Evolutionary conservation across 2,113 vertebrate genomes (phyloP).

Genomic region (Elanus axillaris): DNA sequence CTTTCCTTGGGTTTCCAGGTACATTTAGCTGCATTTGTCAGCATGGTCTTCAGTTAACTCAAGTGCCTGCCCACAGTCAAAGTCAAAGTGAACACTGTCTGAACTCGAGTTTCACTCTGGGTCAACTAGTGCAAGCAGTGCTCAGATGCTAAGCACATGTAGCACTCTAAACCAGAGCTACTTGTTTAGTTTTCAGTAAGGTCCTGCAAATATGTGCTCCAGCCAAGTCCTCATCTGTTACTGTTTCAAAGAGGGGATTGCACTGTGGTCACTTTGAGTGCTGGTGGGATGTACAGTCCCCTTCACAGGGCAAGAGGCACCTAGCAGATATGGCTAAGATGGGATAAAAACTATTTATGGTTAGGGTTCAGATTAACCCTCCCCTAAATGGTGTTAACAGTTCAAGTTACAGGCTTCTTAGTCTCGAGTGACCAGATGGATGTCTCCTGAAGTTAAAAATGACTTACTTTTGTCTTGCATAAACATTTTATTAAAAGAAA

Average conservation of each 20-base stretch:
- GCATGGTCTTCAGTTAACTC: neutral
- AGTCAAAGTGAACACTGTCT: neutral
- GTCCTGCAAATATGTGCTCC: neutral
- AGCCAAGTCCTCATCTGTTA: neutral
- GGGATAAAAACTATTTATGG: neutral
- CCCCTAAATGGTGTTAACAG: neutral
- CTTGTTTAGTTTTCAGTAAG: neutral
- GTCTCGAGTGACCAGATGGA: neutral
- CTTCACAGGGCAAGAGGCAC: neutral
- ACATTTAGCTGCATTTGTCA: neutral
- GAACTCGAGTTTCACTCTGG: neutral
- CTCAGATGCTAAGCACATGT: rapidly evolving
- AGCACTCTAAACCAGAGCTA: neutral
- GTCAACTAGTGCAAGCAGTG: neutral
- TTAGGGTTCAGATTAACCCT: neutral
- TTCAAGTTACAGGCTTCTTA: neutral
- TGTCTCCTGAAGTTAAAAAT: neutral
- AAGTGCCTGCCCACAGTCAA: neutral
- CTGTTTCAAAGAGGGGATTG: neutral
- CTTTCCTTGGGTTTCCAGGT: neutral
- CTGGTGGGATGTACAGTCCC: neutral
- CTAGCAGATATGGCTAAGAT: neutral
- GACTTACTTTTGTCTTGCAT: neutral
- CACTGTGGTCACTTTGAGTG: neutral
- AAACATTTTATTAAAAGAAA: neutral